These are phyloP conservation scores for Rhynchophorus ferrugineus DNA, from an alignment of 1,140 invertebrate genomes.

Conservation along the genomic window DNA sequence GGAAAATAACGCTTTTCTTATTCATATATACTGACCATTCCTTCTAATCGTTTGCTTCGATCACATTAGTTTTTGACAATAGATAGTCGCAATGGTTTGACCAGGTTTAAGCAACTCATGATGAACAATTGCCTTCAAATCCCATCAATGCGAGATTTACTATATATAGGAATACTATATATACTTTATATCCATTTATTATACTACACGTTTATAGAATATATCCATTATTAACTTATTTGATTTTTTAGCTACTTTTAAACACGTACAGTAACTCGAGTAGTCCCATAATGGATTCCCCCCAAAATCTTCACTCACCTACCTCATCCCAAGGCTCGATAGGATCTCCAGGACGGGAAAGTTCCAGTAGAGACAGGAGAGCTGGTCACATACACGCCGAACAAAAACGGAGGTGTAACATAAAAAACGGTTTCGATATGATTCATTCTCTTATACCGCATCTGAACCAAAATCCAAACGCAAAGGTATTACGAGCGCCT, in stretches of 20 bases:
- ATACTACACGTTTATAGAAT: not conserved
- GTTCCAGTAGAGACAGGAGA: constrained; percentile 54
- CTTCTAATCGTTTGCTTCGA: no score
- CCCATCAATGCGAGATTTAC: no score
- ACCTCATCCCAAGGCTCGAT: constrained; percentile 42
- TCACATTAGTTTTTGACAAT: no score
- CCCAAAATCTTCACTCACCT: constrained; percentile 34
- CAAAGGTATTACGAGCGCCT: constrained; percentile 60
- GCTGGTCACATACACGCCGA: constrained; percentile 93
- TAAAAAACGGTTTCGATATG: constrained; percentile 95
- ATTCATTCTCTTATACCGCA: constrained; percentile 90
- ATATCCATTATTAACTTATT: not conserved
- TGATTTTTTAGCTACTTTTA: constrained; percentile 30
- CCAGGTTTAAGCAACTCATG: not conserved
- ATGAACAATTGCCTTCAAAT: no score
- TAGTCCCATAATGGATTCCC: constrained; percentile 32
- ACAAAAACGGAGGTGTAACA: constrained; percentile 94
- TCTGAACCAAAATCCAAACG: constrained; percentile 80
- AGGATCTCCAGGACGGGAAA: constrained; percentile 37
- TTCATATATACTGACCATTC: no score
- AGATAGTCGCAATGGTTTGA: not conserved
- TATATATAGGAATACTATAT: no score
- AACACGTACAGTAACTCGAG: constrained; percentile 32
- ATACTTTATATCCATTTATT: not conserved
- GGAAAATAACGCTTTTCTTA: no score